Evolutionary conservation across 2,797 vertebrate species (phyloP).

Genomic region (Pseudochirops corinnae): DNA sequence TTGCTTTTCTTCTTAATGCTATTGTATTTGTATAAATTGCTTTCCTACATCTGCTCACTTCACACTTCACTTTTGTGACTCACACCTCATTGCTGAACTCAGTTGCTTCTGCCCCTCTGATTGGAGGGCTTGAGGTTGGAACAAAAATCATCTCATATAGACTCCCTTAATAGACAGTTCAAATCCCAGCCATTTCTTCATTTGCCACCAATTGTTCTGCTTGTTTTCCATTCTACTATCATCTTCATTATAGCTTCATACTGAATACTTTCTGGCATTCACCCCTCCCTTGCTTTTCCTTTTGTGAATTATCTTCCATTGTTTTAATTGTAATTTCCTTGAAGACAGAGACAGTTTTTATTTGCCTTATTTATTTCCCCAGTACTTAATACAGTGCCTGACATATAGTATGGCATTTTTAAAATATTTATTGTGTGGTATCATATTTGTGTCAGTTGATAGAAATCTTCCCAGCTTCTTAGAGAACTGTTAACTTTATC

Average conservation of each 20-base stretch:
- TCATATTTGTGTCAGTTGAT: not conserved
- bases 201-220: not conserved
- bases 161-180: not conserved
- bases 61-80: too few species aligned
- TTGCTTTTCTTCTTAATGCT: not conserved
- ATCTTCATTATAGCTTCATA: not conserved
- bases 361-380: not conserved
- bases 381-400: not conserved
- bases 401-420: too few species aligned
- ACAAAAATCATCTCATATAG: not conserved
- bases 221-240: not conserved
- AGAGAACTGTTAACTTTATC: too few species aligned
- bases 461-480: not conserved
- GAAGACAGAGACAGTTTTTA: not conserved
- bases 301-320: not conserved
- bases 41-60: too few species aligned
- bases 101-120: not conserved
- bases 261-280: not conserved
- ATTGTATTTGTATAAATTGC: not conserved
- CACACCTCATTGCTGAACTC: not conserved
- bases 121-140: not conserved
- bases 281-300: not conserved
- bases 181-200: not conserved
- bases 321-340: constrained; percentile 2
- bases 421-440: not conserved